Conservation (phyloP, 64 coral and sea anemone genomes). For the Actinia equina region DNA sequence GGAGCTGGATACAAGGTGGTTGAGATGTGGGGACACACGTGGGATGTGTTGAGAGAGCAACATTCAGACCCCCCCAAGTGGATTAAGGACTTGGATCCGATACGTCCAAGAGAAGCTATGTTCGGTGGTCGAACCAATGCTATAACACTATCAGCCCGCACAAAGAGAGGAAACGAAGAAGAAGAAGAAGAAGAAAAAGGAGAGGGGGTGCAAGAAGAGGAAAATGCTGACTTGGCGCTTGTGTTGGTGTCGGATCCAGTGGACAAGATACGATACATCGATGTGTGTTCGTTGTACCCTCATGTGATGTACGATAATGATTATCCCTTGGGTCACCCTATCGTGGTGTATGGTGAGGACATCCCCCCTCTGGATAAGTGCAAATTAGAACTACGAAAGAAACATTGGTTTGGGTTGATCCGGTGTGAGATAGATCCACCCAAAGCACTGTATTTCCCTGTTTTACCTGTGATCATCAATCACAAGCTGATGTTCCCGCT, state of each 20-base stretch:
- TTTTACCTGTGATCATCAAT: background rate
- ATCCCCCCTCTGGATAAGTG: background rate
- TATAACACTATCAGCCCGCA: no score
- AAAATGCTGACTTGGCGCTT: background rate
- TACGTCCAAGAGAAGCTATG: background rate
- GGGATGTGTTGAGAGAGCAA: background rate
- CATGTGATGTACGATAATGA: background rate
- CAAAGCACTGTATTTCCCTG: background rate
- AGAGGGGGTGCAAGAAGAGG: background rate
- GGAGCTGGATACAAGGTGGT: background rate
- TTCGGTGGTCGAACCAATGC: background rate
- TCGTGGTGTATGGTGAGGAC: no score
- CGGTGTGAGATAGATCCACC: background rate
- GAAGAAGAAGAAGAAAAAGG: no score
- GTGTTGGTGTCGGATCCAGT: background rate
- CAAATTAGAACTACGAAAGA: background rate
- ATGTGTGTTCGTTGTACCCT: background rate
- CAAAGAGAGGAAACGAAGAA: no score
- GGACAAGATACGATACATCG: conserved; percentile 1
- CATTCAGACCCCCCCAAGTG: background rate
- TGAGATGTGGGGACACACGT: background rate
- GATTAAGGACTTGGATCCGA: background rate
- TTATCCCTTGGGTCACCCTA: background rate
- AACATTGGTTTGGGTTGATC: background rate
- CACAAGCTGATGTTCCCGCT: background rate